Evolutionary conservation across 1,140 invertebrate genomes (phyloP).

Genomic region (Hypsibius dujardini): DNA sequence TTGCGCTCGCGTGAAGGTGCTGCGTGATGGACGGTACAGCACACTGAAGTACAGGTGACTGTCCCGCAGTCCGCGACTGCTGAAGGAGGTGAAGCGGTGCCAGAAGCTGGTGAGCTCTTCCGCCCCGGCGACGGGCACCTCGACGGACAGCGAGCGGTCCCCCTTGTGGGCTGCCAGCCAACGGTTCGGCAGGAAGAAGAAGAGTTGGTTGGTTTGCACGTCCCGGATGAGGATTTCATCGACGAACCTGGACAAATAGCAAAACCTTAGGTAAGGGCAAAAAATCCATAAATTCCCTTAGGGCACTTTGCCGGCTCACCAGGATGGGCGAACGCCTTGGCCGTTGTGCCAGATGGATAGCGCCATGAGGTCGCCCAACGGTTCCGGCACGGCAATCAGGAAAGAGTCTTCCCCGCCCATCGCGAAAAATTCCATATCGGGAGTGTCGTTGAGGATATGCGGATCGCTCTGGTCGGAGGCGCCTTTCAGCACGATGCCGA

Average conservation of each 20-base stretch:
- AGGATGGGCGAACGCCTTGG: slow-evolving; percentile 5
- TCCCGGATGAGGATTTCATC: slow-evolving; percentile 20
- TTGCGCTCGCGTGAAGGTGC: slow-evolving; percentile 31
- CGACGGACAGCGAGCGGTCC: slow-evolving; percentile 14
- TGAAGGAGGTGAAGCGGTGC: slow-evolving; percentile 26
- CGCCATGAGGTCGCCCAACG: slow-evolving; percentile 25
- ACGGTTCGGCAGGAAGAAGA: slow-evolving; percentile 20
- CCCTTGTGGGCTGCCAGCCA: slow-evolving; percentile 22
- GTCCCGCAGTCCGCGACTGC: neutral
- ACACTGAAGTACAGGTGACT: slow-evolving; percentile 28
- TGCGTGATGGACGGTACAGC: slow-evolving; percentile 30
- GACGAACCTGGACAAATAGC: slow-evolving; percentile 19
- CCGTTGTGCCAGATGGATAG: slow-evolving; percentile 19
- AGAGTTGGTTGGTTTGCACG: slow-evolving; percentile 22
- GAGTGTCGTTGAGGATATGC: slow-evolving; percentile 26
- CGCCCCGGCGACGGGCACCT: slow-evolving; percentile 25
- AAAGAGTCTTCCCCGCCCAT: slow-evolving; percentile 25
- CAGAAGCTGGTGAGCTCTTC: slow-evolving; percentile 26
- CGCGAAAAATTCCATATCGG: slow-evolving; percentile 23
- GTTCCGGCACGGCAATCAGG: slow-evolving; percentile 25
- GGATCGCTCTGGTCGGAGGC: slow-evolving; percentile 27
- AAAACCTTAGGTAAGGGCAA: neutral
- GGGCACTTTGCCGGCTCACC: neutral
- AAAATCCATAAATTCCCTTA: neutral
- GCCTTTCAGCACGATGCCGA: slow-evolving; percentile 28